phyloP scores from a whole-genome alignment of 2,113 vertebrate species.

The Hipposideros armiger region DNA sequence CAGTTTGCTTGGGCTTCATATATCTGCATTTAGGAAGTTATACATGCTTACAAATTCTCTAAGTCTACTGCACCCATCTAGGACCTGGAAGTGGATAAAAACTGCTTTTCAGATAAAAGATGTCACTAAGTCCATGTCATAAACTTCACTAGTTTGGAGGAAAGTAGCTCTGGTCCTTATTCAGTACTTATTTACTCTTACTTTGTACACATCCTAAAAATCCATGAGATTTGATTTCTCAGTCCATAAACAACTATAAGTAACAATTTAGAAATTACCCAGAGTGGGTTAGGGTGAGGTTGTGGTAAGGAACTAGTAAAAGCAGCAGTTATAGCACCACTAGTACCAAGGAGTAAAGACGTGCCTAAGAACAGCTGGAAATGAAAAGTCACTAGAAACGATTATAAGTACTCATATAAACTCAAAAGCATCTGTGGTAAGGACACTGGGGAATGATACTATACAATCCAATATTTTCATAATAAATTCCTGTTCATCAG shows the following conservation, averaged over 20 bases:
- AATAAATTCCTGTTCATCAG: background rate
- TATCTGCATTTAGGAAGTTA: conserved; percentile 12
- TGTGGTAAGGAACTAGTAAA: background rate
- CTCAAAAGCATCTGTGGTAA: background rate
- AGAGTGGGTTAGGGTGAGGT: background rate
- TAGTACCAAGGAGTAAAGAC: background rate
- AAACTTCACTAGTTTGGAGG: background rate
- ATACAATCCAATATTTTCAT: background rate
- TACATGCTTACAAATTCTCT: background rate
- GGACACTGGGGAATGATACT: background rate
- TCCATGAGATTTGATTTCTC: background rate
- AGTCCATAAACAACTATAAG: background rate
- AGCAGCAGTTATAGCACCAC: background rate
- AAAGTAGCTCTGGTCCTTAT: background rate
- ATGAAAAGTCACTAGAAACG: background rate
- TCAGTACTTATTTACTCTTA: background rate
- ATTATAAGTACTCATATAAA: background rate
- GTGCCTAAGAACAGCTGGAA: background rate
- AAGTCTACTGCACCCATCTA: background rate
- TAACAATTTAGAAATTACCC: background rate
- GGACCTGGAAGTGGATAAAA: background rate
- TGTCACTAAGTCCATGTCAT: background rate
- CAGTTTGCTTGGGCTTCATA: conserved; percentile 7
- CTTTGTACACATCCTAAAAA: background rate
- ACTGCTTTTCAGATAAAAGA: conserved; percentile 46